A percentile compares a stretch with the other conserved stretches of the same genome.
Evolutionary conservation across 2,888 invertebrate species (phyloP).

Genomic region (Drepanosiphum platanoidis): DNA sequence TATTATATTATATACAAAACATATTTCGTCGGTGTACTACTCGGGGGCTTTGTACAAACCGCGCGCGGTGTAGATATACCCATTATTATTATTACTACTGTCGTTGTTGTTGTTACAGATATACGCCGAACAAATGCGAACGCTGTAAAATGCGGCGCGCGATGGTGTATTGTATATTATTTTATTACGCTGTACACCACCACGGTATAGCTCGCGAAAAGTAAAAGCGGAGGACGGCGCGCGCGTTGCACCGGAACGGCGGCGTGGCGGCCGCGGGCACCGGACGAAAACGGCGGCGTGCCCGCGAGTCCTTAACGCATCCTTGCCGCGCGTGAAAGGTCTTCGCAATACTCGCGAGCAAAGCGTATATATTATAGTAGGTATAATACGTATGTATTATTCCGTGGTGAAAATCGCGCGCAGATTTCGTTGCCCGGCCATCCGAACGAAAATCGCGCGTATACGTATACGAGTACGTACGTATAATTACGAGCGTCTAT

Average conservation of each 20-base stretch:
- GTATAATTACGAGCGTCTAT: slow-evolving; percentile 34
- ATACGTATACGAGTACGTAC: too few relatives aligned
- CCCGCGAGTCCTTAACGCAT: background rate
- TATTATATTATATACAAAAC: background rate
- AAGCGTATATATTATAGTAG: background rate
- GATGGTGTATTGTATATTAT: too few relatives aligned
- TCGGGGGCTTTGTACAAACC: background rate
- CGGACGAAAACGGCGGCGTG: background rate
- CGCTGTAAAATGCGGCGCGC: background rate
- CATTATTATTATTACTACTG: too few relatives aligned
- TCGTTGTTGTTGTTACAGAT: background rate
- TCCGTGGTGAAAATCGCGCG: background rate
- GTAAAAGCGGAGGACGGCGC: slow-evolving; percentile 35
- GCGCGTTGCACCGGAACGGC: background rate
- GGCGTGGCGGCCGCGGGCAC: background rate
- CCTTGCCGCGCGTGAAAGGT: background rate
- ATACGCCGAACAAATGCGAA: background rate
- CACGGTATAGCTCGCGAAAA: too few relatives aligned
- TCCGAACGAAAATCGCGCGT: slow-evolving; percentile 28
- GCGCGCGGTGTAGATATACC: background rate
- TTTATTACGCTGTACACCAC: too few relatives aligned
- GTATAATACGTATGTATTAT: background rate
- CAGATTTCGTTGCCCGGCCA: slow-evolving; percentile 14
- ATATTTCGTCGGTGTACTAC: background rate
- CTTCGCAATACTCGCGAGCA: background rate